Evolutionary conservation across 2,113 vertebrate species (phyloP).

Genomic region (Rattus rattus): DNA sequence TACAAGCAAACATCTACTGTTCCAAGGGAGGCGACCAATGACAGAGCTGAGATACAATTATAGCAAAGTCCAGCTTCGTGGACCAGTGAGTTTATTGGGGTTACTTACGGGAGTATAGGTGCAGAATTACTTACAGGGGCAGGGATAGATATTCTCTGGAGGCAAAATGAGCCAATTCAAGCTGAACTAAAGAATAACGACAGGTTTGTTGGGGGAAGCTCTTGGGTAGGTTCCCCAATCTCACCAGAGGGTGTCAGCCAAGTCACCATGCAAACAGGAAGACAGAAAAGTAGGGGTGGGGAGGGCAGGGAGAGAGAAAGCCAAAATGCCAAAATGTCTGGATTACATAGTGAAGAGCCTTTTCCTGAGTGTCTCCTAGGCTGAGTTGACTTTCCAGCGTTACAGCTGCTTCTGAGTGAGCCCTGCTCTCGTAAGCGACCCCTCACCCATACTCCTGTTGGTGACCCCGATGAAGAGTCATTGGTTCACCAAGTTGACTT

Average conservation of each 20-base stretch:
- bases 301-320: too few relatives aligned
- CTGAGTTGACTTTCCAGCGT: not conserved
- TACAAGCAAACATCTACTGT: not conserved
- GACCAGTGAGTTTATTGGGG: not conserved
- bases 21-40: not conserved
- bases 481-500: not conserved
- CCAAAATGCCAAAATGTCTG: too few relatives aligned
- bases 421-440: not conserved
- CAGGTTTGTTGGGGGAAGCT: too few relatives aligned
- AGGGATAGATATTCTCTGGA: not conserved
- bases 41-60: not conserved
- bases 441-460: not conserved
- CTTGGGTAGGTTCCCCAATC: too few relatives aligned
- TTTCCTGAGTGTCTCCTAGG: too few relatives aligned
- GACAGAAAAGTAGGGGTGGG: too few relatives aligned
- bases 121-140: not conserved
- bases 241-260: too few relatives aligned
- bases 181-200: too few relatives aligned
- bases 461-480: not conserved
- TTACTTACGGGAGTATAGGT: not conserved
- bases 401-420: not conserved
- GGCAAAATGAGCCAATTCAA: too few relatives aligned
- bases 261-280: too few relatives aligned
- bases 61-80: not conserved
- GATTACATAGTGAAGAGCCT: too few relatives aligned